Percentiles rank a stretch among this genome's conserved stretches.
Evolutionary conservation across 1,140 invertebrate genomes (phyloP).

Genomic region (Drosophila ironensis): DNA sequence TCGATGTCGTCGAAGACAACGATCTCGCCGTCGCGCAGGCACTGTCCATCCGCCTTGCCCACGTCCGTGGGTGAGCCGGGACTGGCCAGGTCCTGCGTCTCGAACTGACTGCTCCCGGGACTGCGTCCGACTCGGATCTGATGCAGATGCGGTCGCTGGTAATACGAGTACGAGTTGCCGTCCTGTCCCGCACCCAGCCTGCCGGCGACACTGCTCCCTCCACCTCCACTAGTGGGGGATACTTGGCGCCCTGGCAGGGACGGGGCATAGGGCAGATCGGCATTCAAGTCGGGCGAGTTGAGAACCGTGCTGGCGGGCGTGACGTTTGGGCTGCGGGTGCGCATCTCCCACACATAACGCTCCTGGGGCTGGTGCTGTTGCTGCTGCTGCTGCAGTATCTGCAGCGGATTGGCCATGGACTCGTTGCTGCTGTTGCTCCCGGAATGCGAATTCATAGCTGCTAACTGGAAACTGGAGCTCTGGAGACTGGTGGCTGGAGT

Average conservation of each 20-base stretch:
- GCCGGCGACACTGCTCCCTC: too few relatives aligned
- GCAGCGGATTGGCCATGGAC: slow-evolving; percentile 51
- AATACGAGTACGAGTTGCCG: slow-evolving; percentile 40
- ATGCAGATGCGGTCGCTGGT: slow-evolving; percentile 69
- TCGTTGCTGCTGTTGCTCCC: slow-evolving; percentile 69
- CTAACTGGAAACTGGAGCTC: background rate
- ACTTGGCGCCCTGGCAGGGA: slow-evolving; percentile 50
- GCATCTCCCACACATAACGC: slow-evolving; percentile 81
- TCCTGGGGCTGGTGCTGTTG: slow-evolving; percentile 55
- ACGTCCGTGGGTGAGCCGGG: slow-evolving; percentile 78
- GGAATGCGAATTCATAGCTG: slow-evolving; percentile 65
- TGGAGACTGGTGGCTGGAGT: background rate
- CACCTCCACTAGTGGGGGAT: too few relatives aligned
- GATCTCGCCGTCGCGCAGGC: slow-evolving; percentile 84
- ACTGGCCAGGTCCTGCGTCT: slow-evolving; percentile 63
- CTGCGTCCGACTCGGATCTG: slow-evolving; percentile 77
- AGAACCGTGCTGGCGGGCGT: slow-evolving; percentile 81
- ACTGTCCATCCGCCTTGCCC: slow-evolving; percentile 69
- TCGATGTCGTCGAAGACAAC: slow-evolving; percentile 92
- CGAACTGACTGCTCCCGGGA: slow-evolving; percentile 76
- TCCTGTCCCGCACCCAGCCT: slow-evolving; percentile 11
- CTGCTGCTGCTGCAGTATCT: slow-evolving; percentile 24
- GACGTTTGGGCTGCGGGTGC: slow-evolving; percentile 75
- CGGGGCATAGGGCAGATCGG: slow-evolving; percentile 55
- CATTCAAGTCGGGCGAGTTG: slow-evolving; percentile 79